These are phyloP conservation scores for Noctuana brunneofusca DNA, from an alignment of 2,888 invertebrate species.

Conservation along the genomic window DNA sequence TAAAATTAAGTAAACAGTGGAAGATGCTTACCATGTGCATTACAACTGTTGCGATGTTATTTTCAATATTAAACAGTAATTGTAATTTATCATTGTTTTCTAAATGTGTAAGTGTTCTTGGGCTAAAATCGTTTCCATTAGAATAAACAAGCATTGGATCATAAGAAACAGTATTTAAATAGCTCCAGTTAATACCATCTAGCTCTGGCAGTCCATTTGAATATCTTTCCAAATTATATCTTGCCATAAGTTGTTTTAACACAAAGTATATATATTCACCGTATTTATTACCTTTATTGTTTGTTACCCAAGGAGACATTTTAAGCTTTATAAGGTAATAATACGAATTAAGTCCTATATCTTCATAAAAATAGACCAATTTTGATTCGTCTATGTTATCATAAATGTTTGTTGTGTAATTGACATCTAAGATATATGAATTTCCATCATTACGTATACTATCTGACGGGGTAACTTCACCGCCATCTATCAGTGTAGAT, in stretches of 20 bases:
- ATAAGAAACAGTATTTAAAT: conserved; percentile 76
- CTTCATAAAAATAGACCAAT: conserved; percentile 88
- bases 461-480: conserved; percentile 52
- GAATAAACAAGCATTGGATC: conserved; percentile 84
- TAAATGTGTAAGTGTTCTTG: conserved; percentile 72
- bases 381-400: conserved; percentile 80
- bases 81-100: conserved; percentile 57
- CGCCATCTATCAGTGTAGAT: conserved; percentile 56
- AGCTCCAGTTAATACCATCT: conserved; percentile 78
- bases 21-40: conserved; percentile 60
- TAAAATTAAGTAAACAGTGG: background rate
- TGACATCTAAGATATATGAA: conserved; percentile 63
- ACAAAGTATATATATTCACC: conserved; percentile 85
- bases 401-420: conserved; percentile 67
- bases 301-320: conserved; percentile 79
- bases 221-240: conserved; percentile 88
- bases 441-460: conserved; percentile 65
- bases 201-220: conserved; percentile 85
- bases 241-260: conserved; percentile 86
- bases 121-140: conserved; percentile 84
- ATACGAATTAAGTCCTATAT: conserved; percentile 85
- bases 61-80: conserved; percentile 63
- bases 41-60: conserved; percentile 56
- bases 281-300: conserved; percentile 62
- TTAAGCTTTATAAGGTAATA: conserved; percentile 83